These are phyloP conservation scores for Hippocampus abdominalis DNA, from an alignment of 2,113 vertebrate species.

Conservation along the genomic window DNA sequence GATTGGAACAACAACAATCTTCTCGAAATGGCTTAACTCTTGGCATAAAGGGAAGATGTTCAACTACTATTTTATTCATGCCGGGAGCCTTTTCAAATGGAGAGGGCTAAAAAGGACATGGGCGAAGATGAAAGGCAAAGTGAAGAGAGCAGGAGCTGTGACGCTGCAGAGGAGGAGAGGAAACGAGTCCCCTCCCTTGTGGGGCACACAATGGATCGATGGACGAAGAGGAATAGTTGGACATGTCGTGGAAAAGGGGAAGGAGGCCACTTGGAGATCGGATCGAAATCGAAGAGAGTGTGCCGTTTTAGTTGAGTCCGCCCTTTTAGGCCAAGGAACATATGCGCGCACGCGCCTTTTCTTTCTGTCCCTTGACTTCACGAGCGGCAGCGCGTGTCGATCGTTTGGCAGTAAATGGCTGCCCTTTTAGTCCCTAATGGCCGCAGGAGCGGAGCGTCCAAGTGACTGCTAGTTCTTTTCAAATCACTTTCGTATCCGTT, in stretches of 20 bases:
- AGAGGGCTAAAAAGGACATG: slow-evolving; percentile 1
- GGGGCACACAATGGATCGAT: background rate
- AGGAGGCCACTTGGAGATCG: slow-evolving; percentile 4
- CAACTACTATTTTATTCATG: slow-evolving; percentile 1
- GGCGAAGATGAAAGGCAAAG: background rate
- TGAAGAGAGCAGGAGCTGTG: background rate
- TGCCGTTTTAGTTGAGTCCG: background rate
- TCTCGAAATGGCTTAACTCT: background rate
- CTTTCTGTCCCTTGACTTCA: slow-evolving; percentile 39
- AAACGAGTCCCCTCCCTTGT: background rate
- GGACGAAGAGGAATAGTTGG: background rate
- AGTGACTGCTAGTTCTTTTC: slow-evolving; percentile 24
- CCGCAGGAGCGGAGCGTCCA: slow-evolving; percentile 12
- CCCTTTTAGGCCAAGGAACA: slow-evolving; percentile 33
- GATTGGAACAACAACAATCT: background rate
- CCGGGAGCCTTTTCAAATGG: background rate
- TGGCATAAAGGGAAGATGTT: background rate
- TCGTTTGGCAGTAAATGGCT: slow-evolving; percentile 52
- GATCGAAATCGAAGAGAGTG: slow-evolving; percentile 1
- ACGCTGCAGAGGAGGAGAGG: background rate
- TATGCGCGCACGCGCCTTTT: slow-evolving; percentile 6
- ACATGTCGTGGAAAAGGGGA: background rate
- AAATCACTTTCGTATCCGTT: background rate
- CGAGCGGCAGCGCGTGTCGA: slow-evolving; percentile 46
- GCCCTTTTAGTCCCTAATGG: slow-evolving; percentile 60